Conservation (phyloP, 2,797 vertebrate species). For the Myotis daubentonii region DNA sequence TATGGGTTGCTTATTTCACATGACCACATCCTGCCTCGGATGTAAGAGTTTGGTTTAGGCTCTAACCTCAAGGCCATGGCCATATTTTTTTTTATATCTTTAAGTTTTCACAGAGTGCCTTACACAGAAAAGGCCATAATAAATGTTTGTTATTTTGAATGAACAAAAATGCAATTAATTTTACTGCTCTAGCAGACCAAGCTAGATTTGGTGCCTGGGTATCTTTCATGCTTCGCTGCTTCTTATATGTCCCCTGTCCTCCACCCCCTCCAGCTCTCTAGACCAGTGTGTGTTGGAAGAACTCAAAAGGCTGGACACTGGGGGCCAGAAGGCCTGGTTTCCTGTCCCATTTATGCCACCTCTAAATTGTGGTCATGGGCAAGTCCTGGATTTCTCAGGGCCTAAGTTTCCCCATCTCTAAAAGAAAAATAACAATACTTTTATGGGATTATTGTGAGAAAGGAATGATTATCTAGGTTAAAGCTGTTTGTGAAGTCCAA, state of each 20-base stretch:
- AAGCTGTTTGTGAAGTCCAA: not conserved
- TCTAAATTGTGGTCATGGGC: not conserved
- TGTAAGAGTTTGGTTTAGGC: not conserved
- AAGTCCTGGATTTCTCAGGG: not conserved
- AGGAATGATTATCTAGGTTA: not conserved
- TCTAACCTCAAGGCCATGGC: not conserved
- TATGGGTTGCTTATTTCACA: not conserved
- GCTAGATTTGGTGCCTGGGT: not conserved
- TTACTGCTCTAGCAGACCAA: not conserved
- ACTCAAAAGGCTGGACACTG: not conserved
- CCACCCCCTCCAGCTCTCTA: not conserved
- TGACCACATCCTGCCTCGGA: not conserved
- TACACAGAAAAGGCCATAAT: not conserved
- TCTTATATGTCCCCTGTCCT: not conserved
- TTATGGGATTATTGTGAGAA: not conserved
- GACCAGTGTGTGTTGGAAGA: not conserved
- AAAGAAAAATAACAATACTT: not conserved
- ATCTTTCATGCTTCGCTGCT: not conserved
- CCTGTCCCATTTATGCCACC: not conserved
- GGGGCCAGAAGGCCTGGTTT: not conserved
- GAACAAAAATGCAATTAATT: not conserved
- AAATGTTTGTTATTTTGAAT: not conserved
- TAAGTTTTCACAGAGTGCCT: not conserved
- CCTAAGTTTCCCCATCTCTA: not conserved
- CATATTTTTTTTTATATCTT: not conserved